Conservation (phyloP, 2,888 invertebrate species). For the Iphiclides podalirius region DNA sequence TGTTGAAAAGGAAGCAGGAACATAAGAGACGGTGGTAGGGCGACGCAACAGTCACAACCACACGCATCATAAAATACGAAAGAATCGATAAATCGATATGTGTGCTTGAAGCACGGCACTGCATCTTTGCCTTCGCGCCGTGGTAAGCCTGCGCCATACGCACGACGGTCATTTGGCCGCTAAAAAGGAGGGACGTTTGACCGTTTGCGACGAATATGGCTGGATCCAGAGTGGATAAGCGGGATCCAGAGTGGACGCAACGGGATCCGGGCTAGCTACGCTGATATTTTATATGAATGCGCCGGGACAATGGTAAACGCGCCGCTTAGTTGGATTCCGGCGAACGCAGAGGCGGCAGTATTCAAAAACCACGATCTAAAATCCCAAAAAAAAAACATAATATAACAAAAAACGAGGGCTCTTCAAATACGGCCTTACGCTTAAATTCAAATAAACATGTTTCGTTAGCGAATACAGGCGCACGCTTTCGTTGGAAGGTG, state of each 20-base stretch:
- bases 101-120: conserved; percentile 1
- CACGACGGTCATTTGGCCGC: background rate
- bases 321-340: too few species aligned
- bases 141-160: background rate
- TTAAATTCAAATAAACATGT: background rate
- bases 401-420: background rate
- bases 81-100: background rate
- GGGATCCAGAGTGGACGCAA: too few species aligned
- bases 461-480: background rate
- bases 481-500: background rate
- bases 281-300: too few species aligned
- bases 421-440: background rate
- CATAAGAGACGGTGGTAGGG: background rate
- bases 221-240: too few species aligned
- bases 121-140: background rate
- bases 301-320: too few species aligned
- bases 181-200: background rate
- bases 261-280: too few species aligned
- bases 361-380: background rate
- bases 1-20: background rate
- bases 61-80: too few species aligned
- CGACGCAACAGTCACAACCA: too few species aligned
- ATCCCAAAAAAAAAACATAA: background rate
- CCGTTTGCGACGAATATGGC: background rate
- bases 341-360: too few species aligned